phyloP scores from a whole-genome alignment of 2,797 vertebrate genomes.

The Eurystomus glaucurus region DNA sequence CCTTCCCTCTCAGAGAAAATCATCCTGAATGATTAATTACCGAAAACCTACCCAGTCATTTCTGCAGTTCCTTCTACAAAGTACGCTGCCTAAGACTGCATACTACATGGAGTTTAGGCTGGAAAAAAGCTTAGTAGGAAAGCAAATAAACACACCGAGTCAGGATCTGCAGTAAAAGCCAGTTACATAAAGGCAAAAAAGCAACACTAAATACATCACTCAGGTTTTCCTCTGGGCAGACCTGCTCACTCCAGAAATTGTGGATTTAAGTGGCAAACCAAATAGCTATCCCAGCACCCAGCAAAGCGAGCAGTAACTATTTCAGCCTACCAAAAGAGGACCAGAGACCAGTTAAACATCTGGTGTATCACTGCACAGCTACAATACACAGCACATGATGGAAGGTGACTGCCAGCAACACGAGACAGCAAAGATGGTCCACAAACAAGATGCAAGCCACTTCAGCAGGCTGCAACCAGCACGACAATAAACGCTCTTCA shows the following conservation, averaged over 20 bases:
- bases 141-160: background rate
- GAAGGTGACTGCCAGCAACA: background rate
- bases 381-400: background rate
- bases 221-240: background rate
- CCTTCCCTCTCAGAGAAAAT: background rate
- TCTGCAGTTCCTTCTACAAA: background rate
- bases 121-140: background rate
- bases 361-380: background rate
- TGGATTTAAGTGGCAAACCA: background rate
- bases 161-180: background rate
- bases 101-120: background rate
- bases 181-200: background rate
- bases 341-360: background rate
- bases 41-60: background rate
- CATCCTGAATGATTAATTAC: background rate
- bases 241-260: background rate
- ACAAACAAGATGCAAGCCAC: background rate
- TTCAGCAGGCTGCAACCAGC: background rate
- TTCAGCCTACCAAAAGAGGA: background rate
- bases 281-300: fast-evolving
- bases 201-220: background rate
- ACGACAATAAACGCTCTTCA: fast-evolving
- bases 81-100: background rate
- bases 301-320: background rate
- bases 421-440: background rate